Percentiles rank a stretch among this genome's conserved stretches.
Conservation (phyloP, 2,888 invertebrate genomes). For the Dinocampus coccinellae region DNA sequence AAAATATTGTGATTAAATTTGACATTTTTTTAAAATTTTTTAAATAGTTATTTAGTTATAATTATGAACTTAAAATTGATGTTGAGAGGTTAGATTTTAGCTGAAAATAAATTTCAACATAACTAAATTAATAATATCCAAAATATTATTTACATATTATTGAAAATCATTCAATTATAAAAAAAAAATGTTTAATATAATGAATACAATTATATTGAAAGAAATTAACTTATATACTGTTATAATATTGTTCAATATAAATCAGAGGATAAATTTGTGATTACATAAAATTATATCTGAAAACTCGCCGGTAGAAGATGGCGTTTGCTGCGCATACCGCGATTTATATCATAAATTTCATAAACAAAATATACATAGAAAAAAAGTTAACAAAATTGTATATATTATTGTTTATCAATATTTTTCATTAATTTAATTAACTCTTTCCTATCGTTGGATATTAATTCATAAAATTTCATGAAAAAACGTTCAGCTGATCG, state of each 20-base stretch:
- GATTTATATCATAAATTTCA: no score
- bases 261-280: no score
- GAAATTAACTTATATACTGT: no score
- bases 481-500: slow-evolving; percentile 54
- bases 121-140: no score
- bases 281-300: background rate
- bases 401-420: background rate
- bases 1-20: background rate
- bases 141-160: no score
- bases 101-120: background rate
- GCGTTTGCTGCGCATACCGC: background rate
- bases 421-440: slow-evolving; percentile 26
- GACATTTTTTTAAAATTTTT: slow-evolving; percentile 11
- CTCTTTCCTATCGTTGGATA: slow-evolving; percentile 50
- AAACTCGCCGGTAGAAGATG: background rate
- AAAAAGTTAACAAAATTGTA: background rate
- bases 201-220: no score
- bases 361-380: background rate
- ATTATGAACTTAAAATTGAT: background rate
- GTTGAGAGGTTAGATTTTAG: background rate
- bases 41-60: no score
- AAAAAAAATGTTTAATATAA: no score
- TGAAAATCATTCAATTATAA: background rate
- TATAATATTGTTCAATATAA: no score
- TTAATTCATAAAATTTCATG: slow-evolving; percentile 47